A percentile compares a stretch with the other conserved stretches of the same genome.
phyloP scores from a whole-genome alignment of 53 echinoderm and acorn worm genomes.

The Holothuria leucospilota region DNA sequence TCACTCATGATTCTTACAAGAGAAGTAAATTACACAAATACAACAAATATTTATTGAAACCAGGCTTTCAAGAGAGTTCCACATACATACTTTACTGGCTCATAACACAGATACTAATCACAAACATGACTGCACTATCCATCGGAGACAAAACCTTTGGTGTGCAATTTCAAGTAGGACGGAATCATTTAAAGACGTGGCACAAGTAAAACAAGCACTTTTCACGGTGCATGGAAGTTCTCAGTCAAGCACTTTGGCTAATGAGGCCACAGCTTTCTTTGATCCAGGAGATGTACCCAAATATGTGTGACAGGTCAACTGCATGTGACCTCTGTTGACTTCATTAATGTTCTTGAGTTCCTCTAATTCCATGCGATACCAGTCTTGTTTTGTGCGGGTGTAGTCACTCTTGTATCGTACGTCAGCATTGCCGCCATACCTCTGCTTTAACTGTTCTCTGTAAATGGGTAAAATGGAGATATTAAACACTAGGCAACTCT shows the following conservation, averaged over 20 bases:
- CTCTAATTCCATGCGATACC: conserved; percentile 89
- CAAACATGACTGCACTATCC: too few relatives aligned
- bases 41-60: too few relatives aligned
- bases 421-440: conserved; percentile 94
- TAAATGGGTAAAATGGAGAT: not conserved
- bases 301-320: conserved; percentile 90
- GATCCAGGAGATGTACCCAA: conserved; percentile 90
- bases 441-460: conserved; percentile 81
- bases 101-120: too few relatives aligned
- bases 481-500: not conserved
- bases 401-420: conserved; percentile 78
- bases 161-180: too few relatives aligned
- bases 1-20: too few relatives aligned
- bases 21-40: too few relatives aligned
- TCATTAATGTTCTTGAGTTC: conserved; percentile 83
- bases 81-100: too few relatives aligned
- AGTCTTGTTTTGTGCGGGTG: conserved; percentile 88
- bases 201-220: too few relatives aligned
- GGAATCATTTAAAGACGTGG: too few relatives aligned
- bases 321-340: conserved; percentile 90
- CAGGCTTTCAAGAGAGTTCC: too few relatives aligned
- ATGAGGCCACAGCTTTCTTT: conserved; percentile 74
- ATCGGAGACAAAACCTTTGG: too few relatives aligned
- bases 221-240: not conserved
- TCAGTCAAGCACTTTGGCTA: conserved; percentile 86